Base-by-base conservation (phyloP, 2,113 vertebrate species). In the Toxotes jaculatrix region DNA sequence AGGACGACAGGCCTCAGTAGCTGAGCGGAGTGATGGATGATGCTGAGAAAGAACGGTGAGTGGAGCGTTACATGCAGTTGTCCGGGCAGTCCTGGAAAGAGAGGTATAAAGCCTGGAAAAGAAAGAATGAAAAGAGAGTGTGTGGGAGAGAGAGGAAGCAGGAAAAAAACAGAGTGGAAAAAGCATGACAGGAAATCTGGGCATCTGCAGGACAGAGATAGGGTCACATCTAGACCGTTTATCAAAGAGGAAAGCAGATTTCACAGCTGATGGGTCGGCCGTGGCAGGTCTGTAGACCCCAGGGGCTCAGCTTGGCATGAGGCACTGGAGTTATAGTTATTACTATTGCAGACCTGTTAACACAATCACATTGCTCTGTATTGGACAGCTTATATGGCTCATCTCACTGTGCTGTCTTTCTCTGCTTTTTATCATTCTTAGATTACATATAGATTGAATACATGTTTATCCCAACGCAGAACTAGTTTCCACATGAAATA, bases 141-240 rank as follows among this genome's bases (percentile, higher is more conserved):
- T 53, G 68, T 32, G 21, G 13, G 66, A 9, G 74, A 59, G 62
- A 45, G 75, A 77, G 55, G 63, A 59, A 79, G 79, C 43, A 73
- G 63, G 71, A 67, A 82, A 90, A 27, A 92, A 88, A 87, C 84
- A 80, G 72, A 83, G 78, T 74, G 81, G 71, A 59, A 90, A 89
- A 88, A 87, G 87, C 89, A 88, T 93, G 88, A 93, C 89, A 93
- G 93, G 93, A 92, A 94, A 94, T 95, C 93, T 94, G 88, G 90
- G 89, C 92, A 94, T 95, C 95, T 95, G 93, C 89, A 84, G 92
- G 89, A 91, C 91, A 91, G 91, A 94, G 95, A 95, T 94, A 94
- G 93, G 93, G 92, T 94, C 95, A 94, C 89, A 93, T 94, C 92
- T 95, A 79, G 21, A 87, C 74, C 81, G 88, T 92, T 95, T 94